phyloP scores from a whole-genome alignment of 2,113 vertebrate genomes.

The Sminthopsis crassicaudata region DNA sequence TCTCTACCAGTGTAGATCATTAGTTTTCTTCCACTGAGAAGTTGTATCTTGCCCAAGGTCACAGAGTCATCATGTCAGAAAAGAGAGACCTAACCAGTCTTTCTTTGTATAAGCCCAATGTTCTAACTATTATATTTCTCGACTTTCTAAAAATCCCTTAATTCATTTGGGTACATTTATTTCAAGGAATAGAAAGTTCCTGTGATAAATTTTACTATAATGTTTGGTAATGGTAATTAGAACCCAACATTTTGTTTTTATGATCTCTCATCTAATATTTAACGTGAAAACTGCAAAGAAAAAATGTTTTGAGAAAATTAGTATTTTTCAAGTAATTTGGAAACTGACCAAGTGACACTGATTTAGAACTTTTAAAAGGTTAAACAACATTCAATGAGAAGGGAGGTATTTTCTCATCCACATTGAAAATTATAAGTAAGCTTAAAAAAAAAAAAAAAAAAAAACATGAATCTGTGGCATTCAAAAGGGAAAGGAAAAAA shows the following conservation, averaged over 20 bases:
- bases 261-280: not conserved
- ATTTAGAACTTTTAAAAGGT: slow-evolving; percentile 46
- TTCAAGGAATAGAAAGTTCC: not conserved
- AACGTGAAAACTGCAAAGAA: not conserved
- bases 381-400: slow-evolving; percentile 25
- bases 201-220: not conserved
- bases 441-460: slow-evolving; percentile 13
- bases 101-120: not conserved
- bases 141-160: not conserved
- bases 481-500: slow-evolving; percentile 18
- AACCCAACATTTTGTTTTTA: not conserved
- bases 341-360: not conserved
- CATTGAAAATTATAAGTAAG: slow-evolving; percentile 9
- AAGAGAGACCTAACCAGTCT: not conserved
- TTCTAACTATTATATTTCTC: not conserved
- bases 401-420: slow-evolving; percentile 27
- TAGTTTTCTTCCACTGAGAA: not conserved
- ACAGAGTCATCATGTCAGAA: not conserved
- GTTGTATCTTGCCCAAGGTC: not conserved
- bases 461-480: not conserved
- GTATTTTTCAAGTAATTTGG: not conserved
- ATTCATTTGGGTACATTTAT: not conserved
- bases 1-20: not conserved
- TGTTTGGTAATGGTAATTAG: not conserved
- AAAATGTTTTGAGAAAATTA: not conserved